These are phyloP conservation scores for Verasper variegatus DNA, from an alignment of 2,113 vertebrate genomes.

Conservation along the genomic window DNA sequence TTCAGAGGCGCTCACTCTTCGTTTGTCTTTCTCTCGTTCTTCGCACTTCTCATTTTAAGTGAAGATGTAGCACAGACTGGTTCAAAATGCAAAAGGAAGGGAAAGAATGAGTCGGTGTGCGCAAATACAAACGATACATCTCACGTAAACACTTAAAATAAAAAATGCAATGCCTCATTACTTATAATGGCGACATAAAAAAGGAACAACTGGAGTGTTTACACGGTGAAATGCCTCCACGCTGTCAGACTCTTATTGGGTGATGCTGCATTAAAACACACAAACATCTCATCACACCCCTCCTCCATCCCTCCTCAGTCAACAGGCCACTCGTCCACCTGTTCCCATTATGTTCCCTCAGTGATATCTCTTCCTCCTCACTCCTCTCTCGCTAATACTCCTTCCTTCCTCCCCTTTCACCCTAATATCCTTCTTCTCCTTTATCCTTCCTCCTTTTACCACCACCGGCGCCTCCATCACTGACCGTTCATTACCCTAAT, in stretches of 20 bases:
- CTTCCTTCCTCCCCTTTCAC: conserved; percentile 79
- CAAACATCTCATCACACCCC: conserved; percentile 38
- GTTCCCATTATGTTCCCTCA: conserved; percentile 66
- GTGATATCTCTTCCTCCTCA: conserved; percentile 54
- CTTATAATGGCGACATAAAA: background rate
- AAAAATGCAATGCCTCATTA: background rate
- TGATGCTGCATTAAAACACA: conserved; percentile 5
- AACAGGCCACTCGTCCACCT: conserved; percentile 72
- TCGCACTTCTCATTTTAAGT: conserved; percentile 7
- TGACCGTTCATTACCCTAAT: conserved; percentile 97
- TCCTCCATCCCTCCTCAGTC: conserved; percentile 39
- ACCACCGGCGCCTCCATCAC: conserved; percentile 57
- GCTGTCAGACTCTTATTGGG: background rate
- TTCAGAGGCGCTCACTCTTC: conserved; percentile 44
- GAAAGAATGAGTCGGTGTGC: background rate
- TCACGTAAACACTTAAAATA: background rate
- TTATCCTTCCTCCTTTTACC: conserved; percentile 68
- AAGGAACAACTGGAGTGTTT: conserved; percentile 4
- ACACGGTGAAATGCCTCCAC: background rate
- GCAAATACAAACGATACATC: background rate
- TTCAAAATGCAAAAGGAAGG: background rate
- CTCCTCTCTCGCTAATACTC: conserved; percentile 31
- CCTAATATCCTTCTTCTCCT: conserved; percentile 69
- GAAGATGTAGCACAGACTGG: conserved; percentile 15
- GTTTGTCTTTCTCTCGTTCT: conserved; percentile 24